Evolutionary conservation across 2,888 invertebrate species (phyloP).

Genomic region (Drosophila formosana): DNA sequence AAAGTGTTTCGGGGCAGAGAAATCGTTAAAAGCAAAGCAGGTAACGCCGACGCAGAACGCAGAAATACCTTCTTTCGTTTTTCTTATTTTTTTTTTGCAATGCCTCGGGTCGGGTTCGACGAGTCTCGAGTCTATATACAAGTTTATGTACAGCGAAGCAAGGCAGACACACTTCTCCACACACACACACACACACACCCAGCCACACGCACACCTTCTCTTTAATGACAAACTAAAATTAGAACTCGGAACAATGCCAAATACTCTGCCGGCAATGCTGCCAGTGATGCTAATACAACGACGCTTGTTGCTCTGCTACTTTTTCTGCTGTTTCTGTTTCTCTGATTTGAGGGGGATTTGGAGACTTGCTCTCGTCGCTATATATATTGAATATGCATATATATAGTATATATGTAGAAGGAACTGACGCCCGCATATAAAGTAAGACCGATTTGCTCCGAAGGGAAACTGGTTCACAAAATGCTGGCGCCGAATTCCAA

Average conservation of each 20-base stretch:
- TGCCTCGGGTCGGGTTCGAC: slow-evolving; percentile 30
- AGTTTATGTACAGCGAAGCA: slow-evolving; percentile 10
- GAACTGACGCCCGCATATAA: slow-evolving; percentile 34
- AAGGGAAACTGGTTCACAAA: slow-evolving; percentile 64
- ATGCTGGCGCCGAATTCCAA: slow-evolving; percentile 67
- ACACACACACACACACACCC: slow-evolving; percentile 36
- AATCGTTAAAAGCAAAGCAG: slow-evolving; percentile 55
- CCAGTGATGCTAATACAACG: slow-evolving; percentile 31
- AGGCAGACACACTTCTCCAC: slow-evolving; percentile 45
- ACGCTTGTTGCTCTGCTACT: slow-evolving; percentile 5
- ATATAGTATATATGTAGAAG: background rate
- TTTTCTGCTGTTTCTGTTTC: slow-evolving; percentile 26
- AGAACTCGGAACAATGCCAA: slow-evolving; percentile 83
- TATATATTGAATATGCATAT: slow-evolving; percentile 8
- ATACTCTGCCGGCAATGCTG: slow-evolving; percentile 71
- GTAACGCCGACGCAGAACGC: slow-evolving; percentile 64
- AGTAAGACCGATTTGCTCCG: slow-evolving; percentile 14
- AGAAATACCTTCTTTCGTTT: slow-evolving; percentile 14
- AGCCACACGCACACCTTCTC: slow-evolving; percentile 56
- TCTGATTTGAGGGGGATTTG: slow-evolving; percentile 34
- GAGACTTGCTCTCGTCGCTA: slow-evolving; percentile 33
- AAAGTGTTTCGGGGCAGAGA: slow-evolving; percentile 56
- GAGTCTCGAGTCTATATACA: slow-evolving; percentile 18
- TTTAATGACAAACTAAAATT: slow-evolving; percentile 81
- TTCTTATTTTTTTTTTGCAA: slow-evolving; percentile 11